Percentiles rank a stretch among this genome's conserved stretches.
Evolutionary conservation across 2,797 vertebrate species (phyloP).

Genomic region (Decapterus maruadsi): DNA sequence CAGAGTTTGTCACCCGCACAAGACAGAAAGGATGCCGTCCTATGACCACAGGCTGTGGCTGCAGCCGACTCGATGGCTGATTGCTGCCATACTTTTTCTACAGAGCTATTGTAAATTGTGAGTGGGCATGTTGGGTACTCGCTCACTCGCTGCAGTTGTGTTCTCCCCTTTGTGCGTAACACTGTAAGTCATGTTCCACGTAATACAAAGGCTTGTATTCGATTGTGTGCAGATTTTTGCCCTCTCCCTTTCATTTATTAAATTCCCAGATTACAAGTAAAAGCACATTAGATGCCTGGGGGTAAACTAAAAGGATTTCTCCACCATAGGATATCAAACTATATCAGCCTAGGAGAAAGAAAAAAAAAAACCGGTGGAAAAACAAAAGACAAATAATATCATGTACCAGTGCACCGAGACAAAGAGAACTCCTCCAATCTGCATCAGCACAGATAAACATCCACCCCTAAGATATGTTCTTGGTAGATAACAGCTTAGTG

Average conservation of each 20-base stretch:
- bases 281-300: slow-evolving; percentile 78
- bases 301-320: slow-evolving; percentile 76
- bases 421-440: slow-evolving; percentile 79
- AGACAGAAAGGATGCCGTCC: slow-evolving; percentile 64
- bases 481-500: slow-evolving; percentile 77
- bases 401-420: slow-evolving; percentile 71
- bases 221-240: slow-evolving; percentile 69
- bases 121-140: slow-evolving; percentile 54
- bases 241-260: slow-evolving; percentile 74
- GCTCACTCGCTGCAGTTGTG: slow-evolving; percentile 63
- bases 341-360: slow-evolving; percentile 73
- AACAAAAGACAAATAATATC: slow-evolving; percentile 78
- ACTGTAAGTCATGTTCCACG: slow-evolving; percentile 67
- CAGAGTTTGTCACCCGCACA: slow-evolving; percentile 70
- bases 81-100: slow-evolving; percentile 67
- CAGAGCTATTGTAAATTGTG: slow-evolving; percentile 63
- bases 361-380: slow-evolving; percentile 36
- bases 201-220: slow-evolving; percentile 70
- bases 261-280: slow-evolving; percentile 83
- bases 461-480: slow-evolving; percentile 82
- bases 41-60: slow-evolving; percentile 60
- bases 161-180: slow-evolving; percentile 62
- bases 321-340: slow-evolving; percentile 73
- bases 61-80: slow-evolving; percentile 63
- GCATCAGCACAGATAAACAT: slow-evolving; percentile 83